Percentiles rank a stretch among this genome's conserved stretches.
Conservation (phyloP, 2,797 vertebrate species). For the Natrix natrix region DNA sequence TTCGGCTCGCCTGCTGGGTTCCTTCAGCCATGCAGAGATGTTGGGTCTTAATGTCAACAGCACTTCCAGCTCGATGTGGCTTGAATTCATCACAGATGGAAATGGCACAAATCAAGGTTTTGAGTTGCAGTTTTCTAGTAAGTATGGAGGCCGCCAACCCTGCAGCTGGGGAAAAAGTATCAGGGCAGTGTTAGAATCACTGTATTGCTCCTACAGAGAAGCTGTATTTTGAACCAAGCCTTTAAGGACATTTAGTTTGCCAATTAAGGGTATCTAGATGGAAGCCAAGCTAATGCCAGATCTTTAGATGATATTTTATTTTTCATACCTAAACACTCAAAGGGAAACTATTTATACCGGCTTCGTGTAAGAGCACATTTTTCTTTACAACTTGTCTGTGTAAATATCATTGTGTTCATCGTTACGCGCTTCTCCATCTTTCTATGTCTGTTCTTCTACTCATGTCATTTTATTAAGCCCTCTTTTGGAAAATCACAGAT, state of each 20-base stretch:
- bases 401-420: neutral
- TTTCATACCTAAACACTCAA: neutral
- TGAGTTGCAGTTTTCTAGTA: slow-evolving; percentile 94
- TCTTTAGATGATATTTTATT: neutral
- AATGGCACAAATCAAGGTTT: slow-evolving; percentile 96
- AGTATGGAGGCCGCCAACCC: slow-evolving; percentile 60
- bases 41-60: slow-evolving; percentile 88
- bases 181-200: neutral
- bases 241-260: neutral
- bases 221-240: neutral
- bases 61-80: slow-evolving; percentile 96
- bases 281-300: neutral
- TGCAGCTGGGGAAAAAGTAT: neutral
- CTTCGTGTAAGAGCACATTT: neutral
- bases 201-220: neutral
- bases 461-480: neutral
- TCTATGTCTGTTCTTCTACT: neutral
- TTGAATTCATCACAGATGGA: slow-evolving; percentile 89
- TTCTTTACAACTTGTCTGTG: neutral
- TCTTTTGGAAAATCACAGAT: neutral
- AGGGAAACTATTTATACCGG: neutral
- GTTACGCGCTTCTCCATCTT: neutral
- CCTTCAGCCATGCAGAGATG: slow-evolving; percentile 85
- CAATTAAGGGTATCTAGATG: neutral
- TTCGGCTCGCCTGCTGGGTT: slow-evolving; percentile 85